Evolutionary conservation across 2,113 vertebrate genomes (phyloP).

Genomic region (Tetraodon nigroviridis): DNA sequence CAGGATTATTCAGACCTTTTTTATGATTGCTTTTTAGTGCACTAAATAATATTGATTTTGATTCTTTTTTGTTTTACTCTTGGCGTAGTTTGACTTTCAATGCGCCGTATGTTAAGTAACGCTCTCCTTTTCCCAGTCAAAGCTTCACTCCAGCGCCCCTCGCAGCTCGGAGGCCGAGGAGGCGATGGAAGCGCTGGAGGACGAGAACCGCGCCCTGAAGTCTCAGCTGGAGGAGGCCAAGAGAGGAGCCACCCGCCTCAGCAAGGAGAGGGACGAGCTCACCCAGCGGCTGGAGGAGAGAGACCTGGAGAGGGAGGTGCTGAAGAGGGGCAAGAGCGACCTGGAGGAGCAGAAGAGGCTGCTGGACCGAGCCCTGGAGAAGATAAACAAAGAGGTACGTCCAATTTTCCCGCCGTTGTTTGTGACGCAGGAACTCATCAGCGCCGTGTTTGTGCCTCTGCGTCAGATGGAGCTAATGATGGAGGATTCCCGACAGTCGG

Average conservation of each 20-base stretch:
- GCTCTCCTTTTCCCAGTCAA: conserved; percentile 32
- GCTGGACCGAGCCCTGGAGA: conserved; percentile 78
- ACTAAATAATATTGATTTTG: no score
- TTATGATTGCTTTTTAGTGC: no score
- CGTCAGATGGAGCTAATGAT: conserved; percentile 83
- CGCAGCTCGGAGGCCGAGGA: conserved; percentile 41
- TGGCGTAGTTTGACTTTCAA: background rate
- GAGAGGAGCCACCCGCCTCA: conserved; percentile 60
- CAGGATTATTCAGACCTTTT: no score
- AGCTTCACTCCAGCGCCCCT: conserved; percentile 52
- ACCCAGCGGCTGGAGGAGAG: conserved; percentile 78
- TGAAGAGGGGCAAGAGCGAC: conserved; percentile 77
- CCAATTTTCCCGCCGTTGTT: background rate
- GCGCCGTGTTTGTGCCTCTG: background rate
- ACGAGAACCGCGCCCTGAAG: conserved; percentile 79
- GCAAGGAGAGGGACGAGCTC: conserved; percentile 82
- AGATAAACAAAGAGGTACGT: conserved; percentile 76
- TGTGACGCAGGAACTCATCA: background rate
- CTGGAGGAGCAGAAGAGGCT: conserved; percentile 91
- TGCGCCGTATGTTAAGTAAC: background rate
- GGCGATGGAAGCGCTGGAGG: conserved; percentile 75
- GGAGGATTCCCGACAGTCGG: conserved; percentile 78
- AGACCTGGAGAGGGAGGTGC: conserved; percentile 80
- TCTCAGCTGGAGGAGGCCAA: conserved; percentile 80
- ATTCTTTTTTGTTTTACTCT: no score